These are phyloP conservation scores for Phataginus tetradactyla DNA, from an alignment of 2,797 vertebrate species.

Conservation along the genomic window DNA sequence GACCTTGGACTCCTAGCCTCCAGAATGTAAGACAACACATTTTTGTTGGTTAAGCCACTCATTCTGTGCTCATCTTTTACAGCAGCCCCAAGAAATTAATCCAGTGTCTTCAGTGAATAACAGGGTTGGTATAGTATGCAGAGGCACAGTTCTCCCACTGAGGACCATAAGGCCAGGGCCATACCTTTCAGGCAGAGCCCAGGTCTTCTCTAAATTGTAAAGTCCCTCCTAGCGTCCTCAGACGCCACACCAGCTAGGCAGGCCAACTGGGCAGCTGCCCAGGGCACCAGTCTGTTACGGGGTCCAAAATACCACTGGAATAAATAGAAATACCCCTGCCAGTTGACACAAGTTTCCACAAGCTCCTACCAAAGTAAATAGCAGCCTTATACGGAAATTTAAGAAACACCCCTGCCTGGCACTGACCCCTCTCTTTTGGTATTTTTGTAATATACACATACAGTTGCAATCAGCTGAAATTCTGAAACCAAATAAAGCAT, in stretches of 20 bases:
- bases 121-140: neutral
- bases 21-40: neutral
- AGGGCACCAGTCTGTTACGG: slow-evolving; percentile 54
- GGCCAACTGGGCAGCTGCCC: slow-evolving; percentile 40
- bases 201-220: slow-evolving; percentile 14
- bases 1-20: neutral
- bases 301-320: slow-evolving; percentile 75
- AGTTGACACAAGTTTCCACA: slow-evolving; percentile 77
- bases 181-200: neutral
- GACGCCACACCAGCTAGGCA: slow-evolving; percentile 1
- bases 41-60: neutral
- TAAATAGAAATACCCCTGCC: slow-evolving; percentile 76
- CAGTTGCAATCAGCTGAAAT: slow-evolving; percentile 59
- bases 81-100: neutral
- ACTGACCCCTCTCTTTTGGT: slow-evolving; percentile 49
- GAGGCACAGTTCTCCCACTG: neutral
- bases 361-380: slow-evolving; percentile 76
- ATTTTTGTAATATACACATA: slow-evolving; percentile 58
- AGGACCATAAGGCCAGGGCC: neutral
- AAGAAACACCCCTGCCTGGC: slow-evolving; percentile 54
- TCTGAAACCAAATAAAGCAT: slow-evolving; percentile 66
- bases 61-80: neutral
- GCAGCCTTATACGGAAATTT: slow-evolving; percentile 71
- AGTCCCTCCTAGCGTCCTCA: slow-evolving; percentile 43
- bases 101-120: neutral